These are phyloP conservation scores for Mactromeris polynyma DNA, from an alignment of 2,888 invertebrate species.

Conservation along the genomic window DNA sequence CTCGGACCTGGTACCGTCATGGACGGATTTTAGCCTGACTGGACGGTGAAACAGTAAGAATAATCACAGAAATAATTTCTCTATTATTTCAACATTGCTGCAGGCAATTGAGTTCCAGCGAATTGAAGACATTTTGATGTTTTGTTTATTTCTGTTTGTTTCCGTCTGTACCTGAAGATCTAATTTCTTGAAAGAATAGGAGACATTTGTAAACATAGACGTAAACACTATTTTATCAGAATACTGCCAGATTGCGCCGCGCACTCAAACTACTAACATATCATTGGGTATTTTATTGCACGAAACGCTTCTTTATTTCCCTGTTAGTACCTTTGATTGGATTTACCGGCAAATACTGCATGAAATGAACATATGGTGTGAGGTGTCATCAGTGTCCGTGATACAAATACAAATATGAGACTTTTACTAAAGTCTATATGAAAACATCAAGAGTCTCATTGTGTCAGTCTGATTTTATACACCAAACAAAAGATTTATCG, in stretches of 20 bases:
- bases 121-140: background rate
- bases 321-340: background rate
- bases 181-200: slow-evolving; percentile 15
- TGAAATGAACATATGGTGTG: background rate
- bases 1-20: no score
- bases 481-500: background rate
- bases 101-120: background rate
- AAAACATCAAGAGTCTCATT: background rate
- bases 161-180: background rate
- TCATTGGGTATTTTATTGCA: background rate
- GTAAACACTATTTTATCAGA: background rate
- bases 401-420: background rate
- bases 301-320: background rate
- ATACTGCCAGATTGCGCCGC: background rate
- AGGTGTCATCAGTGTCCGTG: background rate
- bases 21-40: background rate
- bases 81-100: background rate
- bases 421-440: background rate
- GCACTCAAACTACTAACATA: background rate
- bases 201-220: background rate
- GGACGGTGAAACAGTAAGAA: background rate
- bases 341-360: background rate
- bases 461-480: background rate
- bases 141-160: slow-evolving; percentile 19
- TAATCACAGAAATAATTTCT: background rate